Evolutionary conservation across 2,113 vertebrate genomes (phyloP), one percentile per base, ranked within the genome.

Genomic region (Centropus unirufus): DNA sequence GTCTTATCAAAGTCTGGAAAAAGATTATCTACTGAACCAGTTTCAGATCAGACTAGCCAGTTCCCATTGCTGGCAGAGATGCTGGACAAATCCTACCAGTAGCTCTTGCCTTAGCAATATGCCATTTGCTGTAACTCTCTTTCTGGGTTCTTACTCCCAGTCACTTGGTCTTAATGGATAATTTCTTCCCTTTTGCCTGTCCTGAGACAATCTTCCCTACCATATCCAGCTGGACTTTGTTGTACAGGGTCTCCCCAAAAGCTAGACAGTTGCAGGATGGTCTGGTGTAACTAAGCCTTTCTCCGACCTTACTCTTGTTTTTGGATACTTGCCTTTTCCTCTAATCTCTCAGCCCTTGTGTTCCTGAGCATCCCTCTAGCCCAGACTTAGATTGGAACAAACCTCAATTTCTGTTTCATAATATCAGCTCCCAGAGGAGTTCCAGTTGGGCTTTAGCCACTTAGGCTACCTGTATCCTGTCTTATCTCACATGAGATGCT

Each of bases 81-180:
- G 12, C 21, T 54, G 27, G 44, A 34, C 32, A 36, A 49, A 4
- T 74, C 27, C 51, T 19, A 30, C 11, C 52, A 32, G 61, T 36
- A 85, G 57, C 32, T 75, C 29, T 63, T 29, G 36, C 69, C 42
- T 72, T 72, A 63, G 42, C 42, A 34, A 9, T 0, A 2, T 88
- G 34, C 24, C 17, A 5, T 75, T 82, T 66, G 42, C 61, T 78
- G 42, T 51, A 19, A 27, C 70, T 36, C 18, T 29, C 58, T 30
- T 64, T 32, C 32, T 57, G 58, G 27, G 11, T 51, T 61, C 49
- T 30, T 88, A 26, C 3, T 72, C 21, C 34, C 9, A 3, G 7
- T 29, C 0, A 0, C 36, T 77, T 44, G 54, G 11, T 59, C 54
- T 63, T 32, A 9, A 23, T 3, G 20, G 14, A 5, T 44, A 34